phyloP scores from a whole-genome alignment of 2,888 invertebrate genomes.

The Ephialtes manifestator region DNA sequence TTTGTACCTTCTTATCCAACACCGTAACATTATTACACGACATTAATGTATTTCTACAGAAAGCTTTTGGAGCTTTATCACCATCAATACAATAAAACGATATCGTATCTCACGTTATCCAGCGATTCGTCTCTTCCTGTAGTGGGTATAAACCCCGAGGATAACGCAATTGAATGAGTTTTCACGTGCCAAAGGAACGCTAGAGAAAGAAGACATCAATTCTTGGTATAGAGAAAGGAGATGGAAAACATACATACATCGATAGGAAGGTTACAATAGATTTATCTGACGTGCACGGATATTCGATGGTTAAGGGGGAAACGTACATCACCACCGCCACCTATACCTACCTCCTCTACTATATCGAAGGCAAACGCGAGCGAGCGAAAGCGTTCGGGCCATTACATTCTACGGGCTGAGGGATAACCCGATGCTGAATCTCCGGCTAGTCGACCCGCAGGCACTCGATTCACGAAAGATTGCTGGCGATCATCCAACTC shows the following conservation, averaged over 20 bases:
- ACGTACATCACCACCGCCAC: conserved; percentile 28
- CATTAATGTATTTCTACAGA: neutral
- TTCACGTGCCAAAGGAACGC: conserved; percentile 18
- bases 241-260: conserved; percentile 3
- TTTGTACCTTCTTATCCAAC: neutral
- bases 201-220: neutral
- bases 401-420: conserved; percentile 65
- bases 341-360: conserved; percentile 4
- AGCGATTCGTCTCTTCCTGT: conserved; percentile 27
- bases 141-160: neutral
- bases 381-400: conserved; percentile 61
- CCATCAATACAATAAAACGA: conserved; percentile 6
- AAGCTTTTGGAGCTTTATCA: conserved; percentile 28
- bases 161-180: conserved; percentile 48
- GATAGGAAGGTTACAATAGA: conserved; percentile 42
- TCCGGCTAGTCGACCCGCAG: conserved; percentile 63
- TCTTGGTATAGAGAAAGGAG: neutral
- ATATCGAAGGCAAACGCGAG: conserved; percentile 63
- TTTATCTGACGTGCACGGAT: conserved; percentile 27
- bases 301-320: conserved; percentile 31
- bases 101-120: conserved; percentile 31
- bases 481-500: conserved; percentile 62
- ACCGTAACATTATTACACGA: neutral
- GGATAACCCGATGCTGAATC: conserved; percentile 74
- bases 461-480: conserved; percentile 55